Evolutionary conservation across 2,888 invertebrate species (phyloP).

Genomic region (Yponomeuta sedellus): DNA sequence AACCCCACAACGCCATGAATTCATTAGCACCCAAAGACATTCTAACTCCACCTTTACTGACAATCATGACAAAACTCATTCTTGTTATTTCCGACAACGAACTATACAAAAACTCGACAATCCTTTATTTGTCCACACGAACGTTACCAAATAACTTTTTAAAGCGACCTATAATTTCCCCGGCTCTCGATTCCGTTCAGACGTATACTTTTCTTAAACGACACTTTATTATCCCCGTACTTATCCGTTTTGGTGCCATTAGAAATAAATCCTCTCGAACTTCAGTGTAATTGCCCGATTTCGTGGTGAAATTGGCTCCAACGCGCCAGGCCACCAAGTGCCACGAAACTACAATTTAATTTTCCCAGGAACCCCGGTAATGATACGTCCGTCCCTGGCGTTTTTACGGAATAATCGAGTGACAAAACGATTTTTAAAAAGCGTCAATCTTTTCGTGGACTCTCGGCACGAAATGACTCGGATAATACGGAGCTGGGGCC

Average conservation of each 20-base stretch:
- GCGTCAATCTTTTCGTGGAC: slow-evolving; percentile 42
- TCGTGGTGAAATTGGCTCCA: slow-evolving; percentile 56
- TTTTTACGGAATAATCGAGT: slow-evolving; percentile 64
- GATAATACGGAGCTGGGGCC: slow-evolving; percentile 20
- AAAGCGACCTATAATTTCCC: slow-evolving; percentile 46
- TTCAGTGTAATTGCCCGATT: slow-evolving; percentile 45
- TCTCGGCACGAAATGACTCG: slow-evolving; percentile 20
- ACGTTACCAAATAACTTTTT: slow-evolving; percentile 33
- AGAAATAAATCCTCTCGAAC: slow-evolving; percentile 49
- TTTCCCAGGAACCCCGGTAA: slow-evolving; percentile 56
- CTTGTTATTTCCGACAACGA: not conserved
- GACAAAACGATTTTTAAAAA: slow-evolving; percentile 64
- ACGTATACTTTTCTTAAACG: slow-evolving; percentile 71
- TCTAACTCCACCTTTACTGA: not conserved
- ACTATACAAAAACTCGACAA: not conserved
- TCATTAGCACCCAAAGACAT: no score
- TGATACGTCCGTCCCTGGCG: slow-evolving; percentile 52
- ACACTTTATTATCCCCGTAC: slow-evolving; percentile 67
- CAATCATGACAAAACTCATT: not conserved
- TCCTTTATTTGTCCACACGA: slow-evolving; percentile 14
- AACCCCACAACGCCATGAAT: no score
- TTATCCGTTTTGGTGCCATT: slow-evolving; percentile 68
- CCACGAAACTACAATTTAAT: slow-evolving; percentile 64
- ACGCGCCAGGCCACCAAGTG: slow-evolving; percentile 33
- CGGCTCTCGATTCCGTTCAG: slow-evolving; percentile 35